Base-by-base conservation (phyloP, 2,797 vertebrate species). In the Myiotriccus ornatus region DNA sequence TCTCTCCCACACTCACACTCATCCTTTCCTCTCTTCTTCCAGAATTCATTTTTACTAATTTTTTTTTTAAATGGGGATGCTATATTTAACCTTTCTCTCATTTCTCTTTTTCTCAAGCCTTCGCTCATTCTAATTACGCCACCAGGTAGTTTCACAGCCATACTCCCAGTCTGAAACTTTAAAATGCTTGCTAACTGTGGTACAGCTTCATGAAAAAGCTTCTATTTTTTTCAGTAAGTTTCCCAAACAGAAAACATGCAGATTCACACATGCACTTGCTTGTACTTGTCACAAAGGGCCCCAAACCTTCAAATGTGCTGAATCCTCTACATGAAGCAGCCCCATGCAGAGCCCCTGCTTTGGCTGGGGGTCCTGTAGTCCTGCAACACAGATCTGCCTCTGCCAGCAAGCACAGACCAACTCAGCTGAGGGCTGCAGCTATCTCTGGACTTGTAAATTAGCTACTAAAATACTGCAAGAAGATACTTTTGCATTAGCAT, bases 41-140 rank as follows among this genome's bases (percentile, higher is more conserved):
- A 94, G 71, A 78, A 87, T 85, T 91, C 24, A 64, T 77, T 34
- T 95, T 65, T 41, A 35, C 12, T 74, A 9, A 27, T 57, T 32
- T 30, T 50, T 77, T 52, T 32, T 85, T 56, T 34, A 1, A 16
- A 76, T 62, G 53, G 10, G 41, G 25, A 37, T 56, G 57, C 78
- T 93, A 80, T 91, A 90, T 93, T 94, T 92, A 95, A 81, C 86
- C 30, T 43, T 79, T 60, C 77, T 93, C 81, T 94, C 84, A 92
- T 86, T 95, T 95, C 85, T 84, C 89, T 83, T 93, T 92, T 93
- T 83, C 92, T 90, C 87, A 95, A 83, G 82, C 41, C 49, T 86
- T 86, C 50, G 84, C 83, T 90, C 32, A 60, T 41, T 64, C 34
- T 68, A 87, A 63, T 71, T 80, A 89, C 3, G 20, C 37, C 80